Evolutionary conservation across 2,797 vertebrate genomes (phyloP).

Genomic region (Acanthiza pusilla): DNA sequence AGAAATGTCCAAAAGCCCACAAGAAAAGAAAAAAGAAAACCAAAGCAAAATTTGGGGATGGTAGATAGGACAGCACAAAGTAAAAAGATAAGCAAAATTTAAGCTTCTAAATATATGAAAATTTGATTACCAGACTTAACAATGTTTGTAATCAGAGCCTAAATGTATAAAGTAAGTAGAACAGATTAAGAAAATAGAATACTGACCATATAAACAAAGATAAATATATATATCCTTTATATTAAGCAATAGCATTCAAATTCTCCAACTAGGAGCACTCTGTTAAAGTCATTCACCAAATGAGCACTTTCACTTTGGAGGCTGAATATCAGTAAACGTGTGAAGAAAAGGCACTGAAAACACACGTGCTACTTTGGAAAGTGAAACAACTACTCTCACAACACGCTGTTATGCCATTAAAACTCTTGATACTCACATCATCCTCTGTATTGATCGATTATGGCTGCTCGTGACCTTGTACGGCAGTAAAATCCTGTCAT

Average conservation of each 20-base stretch:
- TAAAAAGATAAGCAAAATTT: neutral
- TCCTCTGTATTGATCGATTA: neutral
- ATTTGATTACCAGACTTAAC: neutral
- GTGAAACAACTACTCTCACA: neutral
- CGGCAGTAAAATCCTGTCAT: neutral
- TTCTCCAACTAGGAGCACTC: neutral
- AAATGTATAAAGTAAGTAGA: neutral
- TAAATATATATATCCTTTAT: neutral
- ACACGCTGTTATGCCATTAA: neutral
- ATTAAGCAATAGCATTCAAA: neutral
- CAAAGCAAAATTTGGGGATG: neutral
- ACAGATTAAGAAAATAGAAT: neutral
- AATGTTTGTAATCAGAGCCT: neutral
- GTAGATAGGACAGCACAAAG: rapidly evolving
- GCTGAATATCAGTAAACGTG: neutral
- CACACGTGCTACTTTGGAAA: neutral
- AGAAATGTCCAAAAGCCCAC: neutral
- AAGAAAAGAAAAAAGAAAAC: neutral
- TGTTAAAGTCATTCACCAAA: neutral
- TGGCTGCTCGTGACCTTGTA: neutral
- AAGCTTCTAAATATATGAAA: neutral
- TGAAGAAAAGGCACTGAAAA: neutral
- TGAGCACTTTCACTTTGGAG: neutral
- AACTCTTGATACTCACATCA: neutral
- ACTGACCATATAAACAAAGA: neutral